Evolutionary conservation across 1,140 invertebrate genomes (phyloP), one percentile per base, ranked within the genome.

Genomic region (Andricus grossulariae): DNA sequence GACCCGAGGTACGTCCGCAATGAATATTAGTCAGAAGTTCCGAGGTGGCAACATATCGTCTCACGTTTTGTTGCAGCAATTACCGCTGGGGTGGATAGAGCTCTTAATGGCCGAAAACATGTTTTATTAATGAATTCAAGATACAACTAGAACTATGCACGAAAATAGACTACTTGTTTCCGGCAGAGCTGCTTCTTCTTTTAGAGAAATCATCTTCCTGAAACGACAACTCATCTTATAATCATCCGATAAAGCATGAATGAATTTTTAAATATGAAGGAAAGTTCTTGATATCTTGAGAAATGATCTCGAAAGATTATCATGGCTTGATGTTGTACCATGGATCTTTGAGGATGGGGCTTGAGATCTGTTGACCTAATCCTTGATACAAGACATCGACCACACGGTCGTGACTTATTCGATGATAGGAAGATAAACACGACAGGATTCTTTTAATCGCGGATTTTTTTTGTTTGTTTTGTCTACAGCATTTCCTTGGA

Each of bases 51-150:
- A 81, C 39, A 79, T 80, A 75, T 55, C 32, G 73, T 78, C 73
- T 54, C 45, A 74, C 75, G 78, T 77, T 79, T 81, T 78, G 80
- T 79, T 73, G 52, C 45, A 66, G 83, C 83, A 84, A 84, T 85
- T 82, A 81, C 55, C n/a, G 75, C 75, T 76, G 75, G 77, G 77
- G 76, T 52, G 73, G 77, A 78, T 80, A 80, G 72, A 78, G 71
- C 66, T 71, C 78, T 78, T 78, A 78, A 80, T 80, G 78, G 76
- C 78, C 80, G 74, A 71, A 74, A 71, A 55, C 39, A 45, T 32
- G 39, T 45, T 45, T 45, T 10, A 45, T 45, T 45, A 71, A 19
- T 4, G 16, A 32, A 50, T 16, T 52, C 50, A 32, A 32, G 25
- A 0, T 5, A 32, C 25, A 32, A 3, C 25, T 32, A 32, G 25